These are phyloP conservation scores for Aeoliscus strigatus DNA, from an alignment of 2,797 vertebrate species.

Conservation along the genomic window DNA sequence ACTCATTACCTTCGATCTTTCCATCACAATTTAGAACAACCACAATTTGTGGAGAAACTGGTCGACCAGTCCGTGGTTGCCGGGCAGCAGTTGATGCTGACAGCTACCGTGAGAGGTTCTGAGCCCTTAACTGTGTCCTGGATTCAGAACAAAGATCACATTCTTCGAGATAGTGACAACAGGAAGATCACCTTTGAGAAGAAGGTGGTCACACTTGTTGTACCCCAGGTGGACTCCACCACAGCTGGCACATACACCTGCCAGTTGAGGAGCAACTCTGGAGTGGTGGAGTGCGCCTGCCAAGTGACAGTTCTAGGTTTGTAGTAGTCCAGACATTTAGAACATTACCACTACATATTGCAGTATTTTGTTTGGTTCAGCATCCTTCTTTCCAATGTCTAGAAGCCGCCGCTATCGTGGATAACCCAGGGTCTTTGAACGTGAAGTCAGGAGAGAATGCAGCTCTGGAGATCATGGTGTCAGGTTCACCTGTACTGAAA, in stretches of 20 bases:
- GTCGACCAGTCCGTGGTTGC: constrained; percentile 76
- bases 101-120: constrained; percentile 82
- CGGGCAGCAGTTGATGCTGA: constrained; percentile 76
- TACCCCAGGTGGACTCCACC: constrained; percentile 73
- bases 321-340: constrained; percentile 47
- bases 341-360: not conserved
- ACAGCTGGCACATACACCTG: constrained; percentile 85
- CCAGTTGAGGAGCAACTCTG: constrained; percentile 83
- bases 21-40: constrained; percentile 75
- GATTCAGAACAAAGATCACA: constrained; percentile 86
- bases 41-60: constrained; percentile 85
- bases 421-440: constrained; percentile 82
- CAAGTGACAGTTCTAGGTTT: constrained; percentile 86
- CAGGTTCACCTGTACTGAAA: constrained; percentile 86
- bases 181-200: constrained; percentile 83
- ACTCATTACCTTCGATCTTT: constrained; percentile 25
- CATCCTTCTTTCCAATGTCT: constrained; percentile 61
- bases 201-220: constrained; percentile 76
- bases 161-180: constrained; percentile 82
- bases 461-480: constrained; percentile 82
- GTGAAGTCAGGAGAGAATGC: constrained; percentile 84
- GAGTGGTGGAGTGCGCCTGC: constrained; percentile 81
- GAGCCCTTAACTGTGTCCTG: constrained; percentile 83
- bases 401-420: constrained; percentile 87
- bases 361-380: constrained; percentile 13